Evolutionary conservation across 2,113 vertebrate species (phyloP), one percentile per base, ranked within the genome.

Genomic region (Atherinomorus stipes): DNA sequence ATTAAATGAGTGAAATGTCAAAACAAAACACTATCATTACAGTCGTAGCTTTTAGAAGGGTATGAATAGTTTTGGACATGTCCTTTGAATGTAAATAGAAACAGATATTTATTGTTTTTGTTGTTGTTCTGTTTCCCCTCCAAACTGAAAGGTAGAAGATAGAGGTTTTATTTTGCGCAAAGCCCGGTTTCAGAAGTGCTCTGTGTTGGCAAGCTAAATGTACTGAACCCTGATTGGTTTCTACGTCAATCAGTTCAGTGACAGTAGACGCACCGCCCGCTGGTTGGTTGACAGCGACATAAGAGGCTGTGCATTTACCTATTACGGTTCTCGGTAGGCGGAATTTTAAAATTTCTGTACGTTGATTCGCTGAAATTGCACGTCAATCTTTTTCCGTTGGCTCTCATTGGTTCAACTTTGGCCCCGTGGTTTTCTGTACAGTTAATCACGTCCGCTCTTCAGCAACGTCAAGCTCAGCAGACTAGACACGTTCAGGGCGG

Each of bases 231-330:
- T 67, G 25, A 87, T 78, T 90, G 78, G 84, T 37, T 83, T 2
- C 5, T 2, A 57, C 8, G 7, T 47, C n/a, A 19, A 52, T 83
- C 70, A 21, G 2, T 38, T 23, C 11, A 11, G 42, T 42, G 62
- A 64, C 56, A 38, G 68, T 19, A 81, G 87, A 76, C 89, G 90
- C 88, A 90, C 81, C 63, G 61, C 44, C 38, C 54, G 34, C 40
- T 78, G 64, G 91, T 86, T 91, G 90, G 7, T 18, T 51, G 49
- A 73, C 18, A 45, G 34, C 16, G 23, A 4, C 9, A 7, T 26
- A 4, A 42, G 13, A 45, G 68, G 54, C 45, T 53, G 64, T 15
- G 22, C 47, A 21, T 69, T 63, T 72, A 22, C 7, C 16, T 0
- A 11, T 12, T 16, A 64, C 62, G 26, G 28, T 26, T 5, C 8